Evolutionary conservation across 2,797 vertebrate genomes (phyloP), one percentile per base, ranked within the genome.

Genomic region (Cossypha polioptera): DNA sequence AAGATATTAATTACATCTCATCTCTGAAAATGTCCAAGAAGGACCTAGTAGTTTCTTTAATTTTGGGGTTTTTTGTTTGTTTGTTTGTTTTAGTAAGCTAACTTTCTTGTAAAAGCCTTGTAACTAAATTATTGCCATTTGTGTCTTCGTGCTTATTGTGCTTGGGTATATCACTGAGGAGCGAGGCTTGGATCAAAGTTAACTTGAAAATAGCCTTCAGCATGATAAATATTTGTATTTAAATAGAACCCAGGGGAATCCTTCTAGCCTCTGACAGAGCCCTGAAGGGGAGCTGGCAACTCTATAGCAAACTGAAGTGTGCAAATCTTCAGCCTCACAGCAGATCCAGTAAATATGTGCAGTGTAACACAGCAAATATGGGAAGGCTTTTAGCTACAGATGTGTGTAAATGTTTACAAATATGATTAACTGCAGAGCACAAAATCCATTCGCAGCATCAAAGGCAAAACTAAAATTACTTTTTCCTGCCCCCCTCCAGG

Each of bases 401-500:
- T 73, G 69, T 90, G 84, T 92, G 81, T 86, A 97, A 94, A 94
- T 92, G 73, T 89, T 97, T 91, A 91, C 92, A 95, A 89, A 82
- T 96, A 65, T 72, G 74, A 95, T 97, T 93, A 94, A 95, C 83
- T 74, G 73, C 61, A 84, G 31, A 95, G 85, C 63, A 69, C 67
- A 82, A 95, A 86, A 95, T 78, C 59, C 75, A 18, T 95, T 86
- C 1, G 4, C 68, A 58, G 83, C 74, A 75, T 90, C 82, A 83
- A 31, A 83, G 81, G 54, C 91, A 96, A 80, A 95, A 86, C 94
- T 97, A 95, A 96, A 96, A 88, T 63, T 35, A 54, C 85, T 78
- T 90, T 73, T 91, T 95, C 90, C 92, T 63, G 0, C 36, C 67
- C 75, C 87, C 66, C 86, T 97, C 50, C 95, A 99, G 98, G 98